Percentiles rank a stretch among this genome's conserved stretches.
Conservation (phyloP, 2,888 invertebrate species). For the Crocallis elinguaria region DNA sequence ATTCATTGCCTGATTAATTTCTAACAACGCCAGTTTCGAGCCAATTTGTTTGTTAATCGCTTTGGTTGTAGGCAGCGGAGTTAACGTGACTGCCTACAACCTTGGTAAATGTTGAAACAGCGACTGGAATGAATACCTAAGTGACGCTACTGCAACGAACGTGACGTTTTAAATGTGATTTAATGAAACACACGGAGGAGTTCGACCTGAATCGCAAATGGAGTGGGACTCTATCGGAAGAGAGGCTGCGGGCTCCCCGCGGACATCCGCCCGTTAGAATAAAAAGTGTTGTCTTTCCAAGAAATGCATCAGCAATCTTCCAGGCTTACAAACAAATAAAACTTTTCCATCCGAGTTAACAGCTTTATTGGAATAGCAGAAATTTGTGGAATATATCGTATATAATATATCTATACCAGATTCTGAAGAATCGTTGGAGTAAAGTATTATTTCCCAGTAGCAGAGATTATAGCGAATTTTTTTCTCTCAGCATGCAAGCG, state of each 20-base stretch:
- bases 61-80: conserved; percentile 28
- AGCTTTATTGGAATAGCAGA: conserved; percentile 6
- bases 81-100: conserved; percentile 21
- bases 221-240: conserved; percentile 4
- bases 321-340: background rate
- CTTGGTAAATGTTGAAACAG: conserved; percentile 25
- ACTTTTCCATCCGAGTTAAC: conserved; percentile 4
- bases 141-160: conserved; percentile 6
- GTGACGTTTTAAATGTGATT: conserved; percentile 13
- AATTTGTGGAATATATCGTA: background rate
- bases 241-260: conserved; percentile 1
- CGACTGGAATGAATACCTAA: conserved; percentile 26
- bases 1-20: conserved; percentile 39
- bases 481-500: conserved; percentile 34
- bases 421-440: conserved; percentile 7
- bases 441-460: conserved; percentile 19
- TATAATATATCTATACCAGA: background rate
- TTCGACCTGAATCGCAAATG: conserved; percentile 3
- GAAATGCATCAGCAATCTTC: conserved; percentile 6
- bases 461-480: conserved; percentile 34
- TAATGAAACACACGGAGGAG: conserved; percentile 10
- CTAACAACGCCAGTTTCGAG: conserved; percentile 33
- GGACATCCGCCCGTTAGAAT: conserved; percentile 1
- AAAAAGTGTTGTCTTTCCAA: conserved; percentile 7
- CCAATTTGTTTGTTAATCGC: conserved; percentile 37